A percentile compares a stretch with the other conserved stretches of the same genome.
phyloP scores from a whole-genome alignment of 2,888 invertebrate genomes.

The Furcula furcula region DNA sequence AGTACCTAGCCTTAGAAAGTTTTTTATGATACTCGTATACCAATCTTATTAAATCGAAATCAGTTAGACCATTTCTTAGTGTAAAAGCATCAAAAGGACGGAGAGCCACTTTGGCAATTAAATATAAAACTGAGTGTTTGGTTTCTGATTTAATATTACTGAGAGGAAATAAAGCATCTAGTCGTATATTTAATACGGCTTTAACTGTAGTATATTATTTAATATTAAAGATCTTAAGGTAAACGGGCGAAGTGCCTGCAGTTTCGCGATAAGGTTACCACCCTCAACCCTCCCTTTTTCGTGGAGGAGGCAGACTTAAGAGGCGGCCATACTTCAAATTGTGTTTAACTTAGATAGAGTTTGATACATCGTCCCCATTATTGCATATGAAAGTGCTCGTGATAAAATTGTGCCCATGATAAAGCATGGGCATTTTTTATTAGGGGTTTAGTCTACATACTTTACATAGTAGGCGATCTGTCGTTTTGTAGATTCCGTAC shows the following conservation, averaged over 20 bases:
- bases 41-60: too few relatives aligned
- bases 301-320: constrained; percentile 69
- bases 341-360: constrained; percentile 79
- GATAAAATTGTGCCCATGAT: constrained; percentile 63
- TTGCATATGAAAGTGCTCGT: constrained; percentile 73
- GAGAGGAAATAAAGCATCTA: constrained; percentile 53
- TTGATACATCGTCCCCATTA: constrained; percentile 78
- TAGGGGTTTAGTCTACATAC: constrained; percentile 42
- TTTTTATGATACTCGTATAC: too few relatives aligned
- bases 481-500: constrained; percentile 37
- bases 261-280: constrained; percentile 75
- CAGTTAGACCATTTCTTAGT: too few relatives aligned
- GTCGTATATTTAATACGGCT: constrained; percentile 59
- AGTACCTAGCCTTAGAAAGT: too few relatives aligned
- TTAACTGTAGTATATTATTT: constrained; percentile 78
- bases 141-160: constrained; percentile 2
- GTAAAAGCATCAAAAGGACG: too few relatives aligned
- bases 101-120: constrained; percentile 3
- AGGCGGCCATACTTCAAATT: constrained; percentile 78
- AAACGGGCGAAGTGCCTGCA: constrained; percentile 77
- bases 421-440: constrained; percentile 42
- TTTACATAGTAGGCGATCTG: constrained; percentile 28
- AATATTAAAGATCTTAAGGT: constrained; percentile 82
- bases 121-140: constrained; percentile 9
- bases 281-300: constrained; percentile 48